phyloP scores from a whole-genome alignment of 2,797 vertebrate genomes.

The Sebastes oblongus region DNA sequence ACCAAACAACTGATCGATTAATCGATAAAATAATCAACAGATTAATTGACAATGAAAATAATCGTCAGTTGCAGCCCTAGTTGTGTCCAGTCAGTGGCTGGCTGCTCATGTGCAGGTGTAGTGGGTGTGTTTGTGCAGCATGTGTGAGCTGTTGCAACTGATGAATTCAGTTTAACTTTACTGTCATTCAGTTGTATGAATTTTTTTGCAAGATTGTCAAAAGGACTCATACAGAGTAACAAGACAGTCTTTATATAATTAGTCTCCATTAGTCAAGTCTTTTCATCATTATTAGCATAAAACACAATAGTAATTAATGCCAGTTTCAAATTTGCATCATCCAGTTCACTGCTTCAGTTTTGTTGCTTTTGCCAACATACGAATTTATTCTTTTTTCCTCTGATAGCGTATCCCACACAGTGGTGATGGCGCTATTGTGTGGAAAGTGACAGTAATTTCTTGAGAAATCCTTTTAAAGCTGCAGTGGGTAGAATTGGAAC shows the following conservation, averaged over 20 bases:
- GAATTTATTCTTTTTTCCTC: not conserved
- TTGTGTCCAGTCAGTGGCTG: not conserved
- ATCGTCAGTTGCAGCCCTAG: too few species aligned
- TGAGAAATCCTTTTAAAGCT: conserved; percentile 23
- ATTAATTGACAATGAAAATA: too few species aligned
- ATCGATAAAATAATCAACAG: too few species aligned
- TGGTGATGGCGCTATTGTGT: conserved; percentile 7
- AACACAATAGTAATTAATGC: conserved; percentile 8
- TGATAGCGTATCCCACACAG: not conserved
- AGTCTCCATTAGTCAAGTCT: not conserved
- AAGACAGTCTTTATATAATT: conserved; percentile 9
- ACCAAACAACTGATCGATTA: too few species aligned
- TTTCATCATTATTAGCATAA: not conserved
- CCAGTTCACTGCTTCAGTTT: conserved; percentile 5
- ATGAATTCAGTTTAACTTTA: not conserved
- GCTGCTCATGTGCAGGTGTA: conserved; percentile 6
- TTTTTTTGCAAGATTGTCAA: conserved; percentile 5
- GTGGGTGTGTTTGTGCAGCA: not conserved
- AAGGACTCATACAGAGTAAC: not conserved
- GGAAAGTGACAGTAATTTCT: conserved; percentile 23
- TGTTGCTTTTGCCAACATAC: not conserved
- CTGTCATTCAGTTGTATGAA: not conserved
- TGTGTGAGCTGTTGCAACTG: not conserved
- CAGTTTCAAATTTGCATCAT: not conserved
- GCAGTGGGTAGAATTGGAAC: not conserved